Evolutionary conservation across 2,113 vertebrate genomes (phyloP).

Genomic region (Tenebrosternarchus preto): DNA sequence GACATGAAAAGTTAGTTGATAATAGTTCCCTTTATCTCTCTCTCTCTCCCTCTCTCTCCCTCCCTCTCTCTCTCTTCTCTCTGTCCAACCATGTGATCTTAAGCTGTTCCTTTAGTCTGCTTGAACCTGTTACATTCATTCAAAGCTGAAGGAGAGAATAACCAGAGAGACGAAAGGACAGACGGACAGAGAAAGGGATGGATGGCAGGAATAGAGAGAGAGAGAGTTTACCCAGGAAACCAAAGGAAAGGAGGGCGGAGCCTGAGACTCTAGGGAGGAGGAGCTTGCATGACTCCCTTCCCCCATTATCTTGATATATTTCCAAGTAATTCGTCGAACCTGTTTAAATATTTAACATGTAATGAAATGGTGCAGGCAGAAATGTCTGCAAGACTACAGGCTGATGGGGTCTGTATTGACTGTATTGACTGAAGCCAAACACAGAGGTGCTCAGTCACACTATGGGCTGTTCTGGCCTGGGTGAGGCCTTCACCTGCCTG

Average conservation of each 20-base stretch:
- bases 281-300: conserved; percentile 55
- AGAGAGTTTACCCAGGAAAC: conserved; percentile 14
- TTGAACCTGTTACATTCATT: too few relatives aligned
- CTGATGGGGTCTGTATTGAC: conserved; percentile 66
- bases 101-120: too few relatives aligned
- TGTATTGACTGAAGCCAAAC: conserved; percentile 68
- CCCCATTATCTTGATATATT: conserved; percentile 33
- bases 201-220: conserved; percentile 24
- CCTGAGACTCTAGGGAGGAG: conserved; percentile 36
- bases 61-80: background rate
- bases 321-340: conserved; percentile 61
- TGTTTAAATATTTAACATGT: conserved; percentile 76
- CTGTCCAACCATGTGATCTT: too few relatives aligned
- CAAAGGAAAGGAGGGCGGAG: conserved; percentile 24
- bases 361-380: conserved; percentile 73
- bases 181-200: background rate
- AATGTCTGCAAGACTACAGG: conserved; percentile 53
- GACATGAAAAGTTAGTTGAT: background rate
- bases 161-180: too few relatives aligned
- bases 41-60: background rate
- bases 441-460: conserved; percentile 49
- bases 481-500: conserved; percentile 63
- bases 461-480: background rate
- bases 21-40: too few relatives aligned
- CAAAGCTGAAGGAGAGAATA: too few relatives aligned